phyloP scores from a whole-genome alignment of 1,140 invertebrate species.

The Nasonia longicornis region DNA sequence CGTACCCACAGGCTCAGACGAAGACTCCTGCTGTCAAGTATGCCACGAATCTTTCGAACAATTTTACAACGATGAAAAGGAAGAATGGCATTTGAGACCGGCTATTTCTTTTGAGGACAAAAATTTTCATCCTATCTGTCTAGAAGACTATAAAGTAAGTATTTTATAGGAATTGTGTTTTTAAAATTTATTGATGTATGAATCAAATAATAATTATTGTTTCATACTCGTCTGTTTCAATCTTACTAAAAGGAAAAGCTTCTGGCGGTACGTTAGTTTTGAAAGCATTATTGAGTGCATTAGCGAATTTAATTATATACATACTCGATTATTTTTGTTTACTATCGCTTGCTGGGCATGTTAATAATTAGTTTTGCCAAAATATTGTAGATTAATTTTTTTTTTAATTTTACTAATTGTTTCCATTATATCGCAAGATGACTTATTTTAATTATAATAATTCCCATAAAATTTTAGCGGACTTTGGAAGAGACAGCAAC shows the following conservation, averaged over 20 bases:
- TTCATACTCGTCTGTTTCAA: conserved; percentile 56
- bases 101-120: conserved; percentile 83
- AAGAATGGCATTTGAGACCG: conserved; percentile 94
- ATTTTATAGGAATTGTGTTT: background rate
- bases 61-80: conserved; percentile 94
- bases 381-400: background rate
- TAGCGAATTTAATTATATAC: background rate
- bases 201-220: conserved; percentile 54
- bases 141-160: conserved; percentile 87
- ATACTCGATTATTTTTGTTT: background rate
- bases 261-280: conserved; percentile 62
- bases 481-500: conserved; percentile 47
- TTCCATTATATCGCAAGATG: background rate
- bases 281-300: conserved; percentile 12
- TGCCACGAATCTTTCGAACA: conserved; percentile 93
- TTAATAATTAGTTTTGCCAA: background rate
- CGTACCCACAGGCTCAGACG: conserved; percentile 74
- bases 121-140: conserved; percentile 91
- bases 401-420: background rate
- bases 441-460: conserved; percentile 9
- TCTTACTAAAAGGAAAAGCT: conserved; percentile 63
- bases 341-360: no score
- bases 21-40: conserved; percentile 81
- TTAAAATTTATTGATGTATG: conserved; percentile 29
- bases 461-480: conserved; percentile 44